A percentile compares a stretch with the other conserved stretches of the same genome.
Evolutionary conservation across 2,797 vertebrate species (phyloP).

Genomic region (Xenops minutus): DNA sequence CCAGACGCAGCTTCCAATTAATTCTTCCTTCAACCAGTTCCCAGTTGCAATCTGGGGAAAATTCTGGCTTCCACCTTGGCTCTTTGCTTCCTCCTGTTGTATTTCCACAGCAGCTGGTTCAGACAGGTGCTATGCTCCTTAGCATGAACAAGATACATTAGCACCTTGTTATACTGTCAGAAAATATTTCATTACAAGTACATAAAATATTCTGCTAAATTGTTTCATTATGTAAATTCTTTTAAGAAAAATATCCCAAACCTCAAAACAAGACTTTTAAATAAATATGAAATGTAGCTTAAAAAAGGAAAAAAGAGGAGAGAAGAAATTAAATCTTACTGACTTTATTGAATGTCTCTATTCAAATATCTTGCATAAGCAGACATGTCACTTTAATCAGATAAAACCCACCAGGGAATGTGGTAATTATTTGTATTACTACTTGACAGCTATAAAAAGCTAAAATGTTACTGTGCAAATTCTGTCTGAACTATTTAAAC

Average conservation of each 20-base stretch:
- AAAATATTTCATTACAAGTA: background rate
- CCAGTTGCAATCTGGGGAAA: background rate
- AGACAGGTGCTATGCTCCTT: background rate
- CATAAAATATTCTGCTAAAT: background rate
- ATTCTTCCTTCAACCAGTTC: background rate
- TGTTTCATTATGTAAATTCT: background rate
- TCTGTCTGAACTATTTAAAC: constrained; percentile 62
- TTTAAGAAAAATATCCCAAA: background rate
- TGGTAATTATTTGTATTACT: constrained; percentile 64
- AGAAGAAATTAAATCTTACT: constrained; percentile 39
- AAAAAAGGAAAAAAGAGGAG: background rate
- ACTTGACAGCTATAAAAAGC: constrained; percentile 61
- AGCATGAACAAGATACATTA: background rate
- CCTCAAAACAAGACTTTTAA: background rate
- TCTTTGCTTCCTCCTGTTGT: background rate
- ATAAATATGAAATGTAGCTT: constrained; percentile 24
- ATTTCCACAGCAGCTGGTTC: background rate
- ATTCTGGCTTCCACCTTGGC: background rate
- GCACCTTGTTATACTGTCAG: background rate
- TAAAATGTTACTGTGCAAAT: constrained; percentile 65
- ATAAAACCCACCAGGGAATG: constrained; percentile 48
- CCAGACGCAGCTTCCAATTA: background rate
- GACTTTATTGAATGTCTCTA: constrained; percentile 53
- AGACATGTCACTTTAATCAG: constrained; percentile 67
- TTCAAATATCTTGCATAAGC: constrained; percentile 60